Evolutionary conservation across 2,888 invertebrate genomes (phyloP), one percentile per base, ranked within the genome.

Genomic region (Brenthis daphne): DNA sequence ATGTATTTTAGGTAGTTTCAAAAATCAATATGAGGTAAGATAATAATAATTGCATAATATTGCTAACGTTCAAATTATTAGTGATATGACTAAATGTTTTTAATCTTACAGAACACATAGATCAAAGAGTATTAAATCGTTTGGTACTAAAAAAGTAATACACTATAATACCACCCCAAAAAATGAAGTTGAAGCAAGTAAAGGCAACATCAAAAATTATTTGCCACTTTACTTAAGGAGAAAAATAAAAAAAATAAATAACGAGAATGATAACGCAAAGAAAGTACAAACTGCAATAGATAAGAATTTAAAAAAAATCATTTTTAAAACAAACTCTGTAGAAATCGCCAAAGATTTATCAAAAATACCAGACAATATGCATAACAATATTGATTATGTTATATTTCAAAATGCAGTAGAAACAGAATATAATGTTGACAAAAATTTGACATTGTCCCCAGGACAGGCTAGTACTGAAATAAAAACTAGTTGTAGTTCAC

Each of bases 321-420:
- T 16, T 51, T 14, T 16, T 57, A 48, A n/a, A 65, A 29, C 50
- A 5, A 54, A 64, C 2, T 77, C 76, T 6, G 76, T 80, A 67
- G 79, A 80, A 43, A 77, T 85, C 4, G 80, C 79, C 72, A 78
- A 77, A 24, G 82, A 83, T 73, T 79, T 87, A 57, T 70, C 86
- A 3, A 80, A 83, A 73, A 80, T 85, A 69, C 76, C 77, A 61
- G 74, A 77, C 57, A 75, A 81, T 48, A 69, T 81, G 20, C 73
- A 73, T 5, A 70, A 77, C 63, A 80, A 80, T 63, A 70, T 81
- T 37, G 82, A 76, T 47, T 88, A 85, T 71, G 48, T 84, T 16
- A 85, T 92, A 47, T 86, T 82, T 75, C 81, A 86, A 33, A 84
- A 81, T 70, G 80, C 80, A 72, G 71, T 78, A 16, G 81, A 87